These are phyloP conservation scores for Pogoniulus pusillus DNA, from an alignment of 2,797 vertebrate genomes.

Conservation along the genomic window DNA sequence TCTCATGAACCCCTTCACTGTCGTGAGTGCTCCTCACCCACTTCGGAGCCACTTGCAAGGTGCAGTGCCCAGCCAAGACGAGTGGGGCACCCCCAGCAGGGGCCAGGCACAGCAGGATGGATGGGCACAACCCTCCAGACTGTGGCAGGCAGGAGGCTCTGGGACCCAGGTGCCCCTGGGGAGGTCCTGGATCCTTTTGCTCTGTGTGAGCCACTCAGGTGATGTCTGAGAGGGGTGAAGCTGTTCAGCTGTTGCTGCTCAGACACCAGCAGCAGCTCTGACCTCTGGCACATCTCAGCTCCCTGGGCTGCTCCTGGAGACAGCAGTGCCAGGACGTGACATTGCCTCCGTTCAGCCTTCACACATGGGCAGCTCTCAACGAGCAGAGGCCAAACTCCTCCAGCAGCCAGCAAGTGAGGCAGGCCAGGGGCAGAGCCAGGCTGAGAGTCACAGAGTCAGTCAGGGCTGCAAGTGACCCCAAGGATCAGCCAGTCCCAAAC, in stretches of 20 bases:
- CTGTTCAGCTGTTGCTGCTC: accelerated
- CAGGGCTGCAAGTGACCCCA: no score
- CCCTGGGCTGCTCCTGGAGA: not conserved
- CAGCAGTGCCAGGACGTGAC: not conserved
- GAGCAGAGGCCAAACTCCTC: not conserved
- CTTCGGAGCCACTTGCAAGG: not conserved
- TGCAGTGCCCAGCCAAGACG: not conserved
- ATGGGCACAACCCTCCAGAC: not conserved
- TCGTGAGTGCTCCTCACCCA: no score
- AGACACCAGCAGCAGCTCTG: not conserved
- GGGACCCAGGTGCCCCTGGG: not conserved
- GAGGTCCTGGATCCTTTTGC: not conserved
- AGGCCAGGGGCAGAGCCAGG: accelerated
- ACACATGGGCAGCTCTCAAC: constrained; percentile 49
- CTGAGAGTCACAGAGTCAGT: not conserved
- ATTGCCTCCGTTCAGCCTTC: constrained; percentile 42
- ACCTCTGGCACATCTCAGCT: not conserved
- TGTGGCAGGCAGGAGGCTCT: accelerated
- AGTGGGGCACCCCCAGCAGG: not conserved
- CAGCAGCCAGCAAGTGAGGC: not conserved
- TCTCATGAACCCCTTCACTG: not conserved
- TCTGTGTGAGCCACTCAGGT: accelerated
- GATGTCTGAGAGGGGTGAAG: not conserved
- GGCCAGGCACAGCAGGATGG: accelerated
- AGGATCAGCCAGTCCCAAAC: no score